Conservation (phyloP, 2,113 vertebrate species). For the Dascyllus trimaculatus region DNA sequence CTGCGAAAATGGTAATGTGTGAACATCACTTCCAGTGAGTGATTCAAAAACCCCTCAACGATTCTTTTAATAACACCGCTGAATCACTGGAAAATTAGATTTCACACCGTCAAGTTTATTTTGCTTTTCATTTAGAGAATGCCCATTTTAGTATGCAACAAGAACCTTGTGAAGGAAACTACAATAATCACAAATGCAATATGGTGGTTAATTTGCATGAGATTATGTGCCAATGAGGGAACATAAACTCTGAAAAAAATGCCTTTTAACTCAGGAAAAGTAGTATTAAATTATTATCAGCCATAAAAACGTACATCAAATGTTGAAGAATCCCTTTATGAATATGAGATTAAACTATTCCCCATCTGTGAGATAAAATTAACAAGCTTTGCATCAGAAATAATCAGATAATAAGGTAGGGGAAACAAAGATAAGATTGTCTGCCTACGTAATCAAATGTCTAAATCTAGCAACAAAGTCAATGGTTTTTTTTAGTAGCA, state of each 20-base stretch:
- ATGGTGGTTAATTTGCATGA: constrained; percentile 11
- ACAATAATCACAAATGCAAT: constrained; percentile 4
- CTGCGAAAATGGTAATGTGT: constrained; percentile 13
- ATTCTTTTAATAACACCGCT: constrained; percentile 6
- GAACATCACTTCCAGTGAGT: background rate
- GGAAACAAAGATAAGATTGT: background rate
- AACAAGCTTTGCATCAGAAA: background rate
- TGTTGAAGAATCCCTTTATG: background rate
- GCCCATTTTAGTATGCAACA: background rate
- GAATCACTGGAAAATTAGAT: constrained; percentile 35
- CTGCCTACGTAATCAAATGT: constrained; percentile 20
- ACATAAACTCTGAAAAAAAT: background rate
- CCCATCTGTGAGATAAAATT: background rate
- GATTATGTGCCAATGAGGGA: constrained; percentile 7
- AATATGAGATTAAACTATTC: background rate
- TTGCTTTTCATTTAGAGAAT: constrained; percentile 13
- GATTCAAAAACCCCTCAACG: background rate
- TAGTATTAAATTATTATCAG: background rate
- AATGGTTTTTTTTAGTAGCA: constrained; percentile 21
- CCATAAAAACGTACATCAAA: background rate
- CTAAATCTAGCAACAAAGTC: constrained; percentile 20
- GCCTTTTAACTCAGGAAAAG: background rate
- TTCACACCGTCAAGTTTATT: background rate
- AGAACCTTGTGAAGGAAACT: background rate
- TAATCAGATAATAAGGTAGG: background rate